Conservation (phyloP, 1,140 invertebrate species). For the Philopotamus ludificatus region DNA sequence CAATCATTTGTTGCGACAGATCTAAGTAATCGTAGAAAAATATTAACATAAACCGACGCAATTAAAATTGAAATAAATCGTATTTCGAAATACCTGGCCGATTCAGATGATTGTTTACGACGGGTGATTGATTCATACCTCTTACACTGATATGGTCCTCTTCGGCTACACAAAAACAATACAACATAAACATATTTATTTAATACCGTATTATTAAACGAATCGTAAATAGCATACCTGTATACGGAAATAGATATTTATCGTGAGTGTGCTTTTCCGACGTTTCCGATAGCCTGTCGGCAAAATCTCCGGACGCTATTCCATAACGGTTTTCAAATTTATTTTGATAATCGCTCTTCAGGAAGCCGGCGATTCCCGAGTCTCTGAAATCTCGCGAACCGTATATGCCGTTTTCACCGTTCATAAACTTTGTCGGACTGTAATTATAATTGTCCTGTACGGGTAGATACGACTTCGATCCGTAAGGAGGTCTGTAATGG, state of each 20-base stretch:
- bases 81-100: constrained; percentile 16
- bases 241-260: constrained; percentile 77
- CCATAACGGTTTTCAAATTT: constrained; percentile 54
- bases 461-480: constrained; percentile 53
- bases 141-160: constrained; percentile 57
- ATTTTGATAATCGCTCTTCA: constrained; percentile 55
- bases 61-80: not conserved
- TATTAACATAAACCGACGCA: not conserved
- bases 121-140: constrained; percentile 45
- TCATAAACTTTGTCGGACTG: constrained; percentile 53
- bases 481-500: constrained; percentile 45
- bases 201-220: no score
- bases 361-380: constrained; percentile 53
- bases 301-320: constrained; percentile 49
- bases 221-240: constrained; percentile 52
- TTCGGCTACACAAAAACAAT: constrained; percentile 54
- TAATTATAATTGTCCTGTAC: constrained; percentile 53
- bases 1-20: constrained; percentile 52
- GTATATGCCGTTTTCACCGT: constrained; percentile 50
- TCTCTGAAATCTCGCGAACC: constrained; percentile 62
- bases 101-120: constrained; percentile 40
- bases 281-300: constrained; percentile 65
- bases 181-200: constrained; percentile 1
- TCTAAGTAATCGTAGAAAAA: constrained; percentile 46
- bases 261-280: constrained; percentile 73